A percentile compares a stretch with the other conserved stretches of the same genome.
phyloP scores from a whole-genome alignment of 2,888 invertebrate species.

The Eustalomyia histrio region DNA sequence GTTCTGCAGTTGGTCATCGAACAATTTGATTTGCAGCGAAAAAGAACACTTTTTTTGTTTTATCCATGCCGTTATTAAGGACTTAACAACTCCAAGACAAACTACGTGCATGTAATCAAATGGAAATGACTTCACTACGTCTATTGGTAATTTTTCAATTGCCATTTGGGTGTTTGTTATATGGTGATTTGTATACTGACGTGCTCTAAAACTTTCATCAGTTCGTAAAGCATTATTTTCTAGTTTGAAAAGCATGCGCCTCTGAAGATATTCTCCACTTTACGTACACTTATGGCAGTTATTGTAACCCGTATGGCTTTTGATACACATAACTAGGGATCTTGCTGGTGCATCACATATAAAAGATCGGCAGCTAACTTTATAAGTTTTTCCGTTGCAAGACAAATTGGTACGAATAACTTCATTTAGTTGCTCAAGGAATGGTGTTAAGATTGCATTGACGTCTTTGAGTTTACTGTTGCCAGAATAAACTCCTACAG shows the following conservation, averaged over 20 bases:
- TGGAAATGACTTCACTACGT: slow-evolving; percentile 34
- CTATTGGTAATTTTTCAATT: slow-evolving; percentile 38
- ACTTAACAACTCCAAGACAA: slow-evolving; percentile 39
- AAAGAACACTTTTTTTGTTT: slow-evolving; percentile 39
- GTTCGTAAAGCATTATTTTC: slow-evolving; percentile 30
- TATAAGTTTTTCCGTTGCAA: slow-evolving; percentile 29
- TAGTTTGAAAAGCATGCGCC: slow-evolving; percentile 22
- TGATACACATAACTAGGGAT: slow-evolving; percentile 40
- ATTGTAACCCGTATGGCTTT: slow-evolving; percentile 48
- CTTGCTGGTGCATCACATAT: slow-evolving; percentile 48
- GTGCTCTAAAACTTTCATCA: slow-evolving; percentile 29
- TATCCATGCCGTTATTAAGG: slow-evolving; percentile 37
- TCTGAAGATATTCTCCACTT: slow-evolving; percentile 24
- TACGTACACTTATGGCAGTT: slow-evolving; percentile 38
- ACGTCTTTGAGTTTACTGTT: slow-evolving; percentile 45
- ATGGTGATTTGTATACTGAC: slow-evolving; percentile 35
- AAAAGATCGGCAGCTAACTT: slow-evolving; percentile 42
- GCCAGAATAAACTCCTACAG: slow-evolving; percentile 35
- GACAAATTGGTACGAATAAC: slow-evolving; percentile 22
- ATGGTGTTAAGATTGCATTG: slow-evolving; percentile 39
- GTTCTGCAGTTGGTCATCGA: slow-evolving; percentile 24
- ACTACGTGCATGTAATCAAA: slow-evolving; percentile 55
- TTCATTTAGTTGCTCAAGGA: slow-evolving; percentile 50
- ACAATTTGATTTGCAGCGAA: slow-evolving; percentile 38
- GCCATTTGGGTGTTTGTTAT: slow-evolving; percentile 11